Evolutionary conservation across 2,888 invertebrate species (phyloP).

Genomic region (Exephanes ischioxanthus): DNA sequence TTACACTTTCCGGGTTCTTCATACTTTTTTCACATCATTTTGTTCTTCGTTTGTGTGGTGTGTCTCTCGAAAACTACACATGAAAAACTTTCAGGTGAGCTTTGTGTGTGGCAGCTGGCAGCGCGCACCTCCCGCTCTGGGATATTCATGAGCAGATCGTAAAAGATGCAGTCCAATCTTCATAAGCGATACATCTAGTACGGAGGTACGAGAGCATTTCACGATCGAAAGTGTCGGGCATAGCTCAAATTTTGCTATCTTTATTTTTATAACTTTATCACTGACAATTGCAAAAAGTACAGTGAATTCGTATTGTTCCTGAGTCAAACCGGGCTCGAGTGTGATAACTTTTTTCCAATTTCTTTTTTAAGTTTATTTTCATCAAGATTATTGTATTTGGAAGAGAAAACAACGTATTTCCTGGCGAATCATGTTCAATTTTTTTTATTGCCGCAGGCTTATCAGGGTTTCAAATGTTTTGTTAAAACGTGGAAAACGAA

Average conservation of each 20-base stretch:
- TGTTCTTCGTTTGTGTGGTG: background rate
- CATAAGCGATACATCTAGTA: conserved; percentile 63
- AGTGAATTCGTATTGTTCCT: background rate
- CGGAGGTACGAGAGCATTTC: background rate
- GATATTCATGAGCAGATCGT: conserved; percentile 76
- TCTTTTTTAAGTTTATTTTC: too few species aligned
- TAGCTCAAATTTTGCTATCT: background rate
- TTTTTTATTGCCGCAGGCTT: too few species aligned
- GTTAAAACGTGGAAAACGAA: background rate
- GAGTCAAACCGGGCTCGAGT: background rate
- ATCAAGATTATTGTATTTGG: too few species aligned
- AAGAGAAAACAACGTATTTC: too few species aligned
- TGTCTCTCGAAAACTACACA: background rate
- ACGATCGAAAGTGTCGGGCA: background rate
- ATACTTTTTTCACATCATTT: background rate
- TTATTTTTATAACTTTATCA: background rate
- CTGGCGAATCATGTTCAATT: too few species aligned
- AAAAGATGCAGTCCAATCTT: conserved; percentile 76
- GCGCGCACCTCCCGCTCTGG: conserved; percentile 56
- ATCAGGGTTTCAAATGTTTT: background rate
- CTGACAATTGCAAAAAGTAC: background rate
- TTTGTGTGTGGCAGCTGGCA: conserved; percentile 49
- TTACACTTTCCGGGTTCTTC: background rate
- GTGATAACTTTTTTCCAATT: too few species aligned
- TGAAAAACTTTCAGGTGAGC: conserved; percentile 13